Evolutionary conservation across 2,888 invertebrate genomes (phyloP).

Genomic region (Germaria angustata): DNA sequence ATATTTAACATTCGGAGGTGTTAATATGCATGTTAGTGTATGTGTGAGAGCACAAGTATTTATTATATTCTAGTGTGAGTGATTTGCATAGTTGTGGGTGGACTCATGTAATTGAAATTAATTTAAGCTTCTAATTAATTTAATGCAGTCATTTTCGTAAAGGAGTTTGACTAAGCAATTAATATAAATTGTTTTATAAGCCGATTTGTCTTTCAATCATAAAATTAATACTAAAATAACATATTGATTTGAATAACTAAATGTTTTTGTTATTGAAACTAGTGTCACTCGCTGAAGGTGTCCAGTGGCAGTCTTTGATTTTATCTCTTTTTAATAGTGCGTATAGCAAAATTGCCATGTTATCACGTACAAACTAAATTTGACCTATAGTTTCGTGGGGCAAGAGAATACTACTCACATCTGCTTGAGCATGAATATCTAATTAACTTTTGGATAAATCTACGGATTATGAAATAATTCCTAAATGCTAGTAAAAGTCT

Average conservation of each 20-base stretch:
- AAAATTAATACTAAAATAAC: not conserved
- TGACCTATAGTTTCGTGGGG: too few relatives aligned
- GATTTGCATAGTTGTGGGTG: constrained; percentile 18
- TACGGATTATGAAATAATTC: too few relatives aligned
- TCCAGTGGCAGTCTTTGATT: too few relatives aligned
- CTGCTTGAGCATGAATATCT: too few relatives aligned
- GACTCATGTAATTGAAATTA: constrained; percentile 12
- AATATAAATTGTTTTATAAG: constrained; percentile 25
- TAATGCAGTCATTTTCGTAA: not conserved
- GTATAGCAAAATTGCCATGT: too few relatives aligned
- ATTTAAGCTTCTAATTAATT: constrained; percentile 47
- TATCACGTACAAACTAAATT: too few relatives aligned
- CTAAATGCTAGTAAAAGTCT: too few relatives aligned
- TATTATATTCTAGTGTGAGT: not conserved
- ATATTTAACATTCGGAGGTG: not conserved
- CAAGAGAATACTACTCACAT: too few relatives aligned
- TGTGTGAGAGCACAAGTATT: not conserved
- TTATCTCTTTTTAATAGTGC: too few relatives aligned
- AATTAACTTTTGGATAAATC: too few relatives aligned
- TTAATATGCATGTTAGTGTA: not conserved
- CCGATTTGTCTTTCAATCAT: constrained; percentile 3
- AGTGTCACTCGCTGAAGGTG: not conserved
- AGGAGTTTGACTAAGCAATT: constrained; percentile 23
- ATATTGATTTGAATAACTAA: not conserved
- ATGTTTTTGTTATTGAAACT: not conserved